Percentiles rank a stretch among this genome's conserved stretches.
These are phyloP conservation scores for Xestia sexstrigata DNA, from an alignment of 2,888 invertebrate genomes.

Conservation along the genomic window DNA sequence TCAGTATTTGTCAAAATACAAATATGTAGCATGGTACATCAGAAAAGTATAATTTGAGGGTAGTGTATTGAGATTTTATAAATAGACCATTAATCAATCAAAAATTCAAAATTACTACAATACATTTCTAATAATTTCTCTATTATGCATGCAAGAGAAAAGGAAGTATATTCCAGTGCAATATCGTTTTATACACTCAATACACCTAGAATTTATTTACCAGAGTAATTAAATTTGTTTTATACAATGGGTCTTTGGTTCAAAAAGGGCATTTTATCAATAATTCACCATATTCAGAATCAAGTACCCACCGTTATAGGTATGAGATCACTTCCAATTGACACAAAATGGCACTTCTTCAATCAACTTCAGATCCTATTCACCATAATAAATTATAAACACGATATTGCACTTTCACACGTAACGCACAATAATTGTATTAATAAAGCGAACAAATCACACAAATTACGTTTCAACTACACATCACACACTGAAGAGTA, in stretches of 20 bases:
- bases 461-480: constrained; percentile 27
- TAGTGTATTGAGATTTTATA: not conserved
- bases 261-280: not conserved
- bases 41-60: not conserved
- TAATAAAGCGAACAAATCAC: constrained; percentile 37
- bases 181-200: constrained; percentile 24
- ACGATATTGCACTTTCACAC: constrained; percentile 51
- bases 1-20: constrained; percentile 22
- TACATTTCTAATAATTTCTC: not conserved
- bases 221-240: not conserved
- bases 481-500: constrained; percentile 7
- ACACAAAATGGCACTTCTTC: constrained; percentile 28
- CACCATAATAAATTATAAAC: constrained; percentile 32
- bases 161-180: constrained; percentile 11
- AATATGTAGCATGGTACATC: not conserved
- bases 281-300: not conserved
- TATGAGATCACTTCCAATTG: constrained; percentile 29
- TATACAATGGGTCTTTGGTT: not conserved
- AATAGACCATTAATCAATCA: not conserved
- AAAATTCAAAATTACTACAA: not conserved
- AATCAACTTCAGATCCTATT: constrained; percentile 13
- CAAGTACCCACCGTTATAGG: constrained; percentile 44
- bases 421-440: constrained; percentile 21
- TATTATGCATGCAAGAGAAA: constrained; percentile 33
- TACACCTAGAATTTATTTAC: not conserved